phyloP scores from a whole-genome alignment of 2,888 invertebrate genomes.

The Mellilla xanthometata region DNA sequence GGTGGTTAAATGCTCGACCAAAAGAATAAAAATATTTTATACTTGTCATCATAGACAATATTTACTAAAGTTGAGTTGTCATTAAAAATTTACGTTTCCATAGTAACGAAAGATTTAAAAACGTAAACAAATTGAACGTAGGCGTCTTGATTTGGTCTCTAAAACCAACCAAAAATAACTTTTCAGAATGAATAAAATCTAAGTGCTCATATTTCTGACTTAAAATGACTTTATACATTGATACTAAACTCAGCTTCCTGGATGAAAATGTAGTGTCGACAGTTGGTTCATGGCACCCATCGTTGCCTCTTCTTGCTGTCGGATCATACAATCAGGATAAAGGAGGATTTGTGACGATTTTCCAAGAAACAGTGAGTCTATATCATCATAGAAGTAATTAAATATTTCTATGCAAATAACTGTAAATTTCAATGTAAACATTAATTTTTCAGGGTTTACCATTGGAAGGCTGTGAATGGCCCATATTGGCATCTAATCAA shows the following conservation, averaged over 20 bases:
- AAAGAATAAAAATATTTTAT: too few species aligned
- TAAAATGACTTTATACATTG: slow-evolving; percentile 91
- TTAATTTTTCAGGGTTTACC: slow-evolving; percentile 88
- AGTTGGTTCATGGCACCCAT: slow-evolving; percentile 92
- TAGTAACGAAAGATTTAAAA: not conserved
- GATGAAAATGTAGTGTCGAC: slow-evolving; percentile 90
- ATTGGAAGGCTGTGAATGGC: slow-evolving; percentile 88
- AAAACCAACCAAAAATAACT: not conserved
- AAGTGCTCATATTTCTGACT: not conserved
- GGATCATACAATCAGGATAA: slow-evolving; percentile 94
- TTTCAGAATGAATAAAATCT: too few species aligned
- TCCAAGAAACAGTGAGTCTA: slow-evolving; percentile 92
- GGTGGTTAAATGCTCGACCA: too few species aligned
- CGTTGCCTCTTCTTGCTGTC: slow-evolving; percentile 90
- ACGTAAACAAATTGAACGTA: not conserved
- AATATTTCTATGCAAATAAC: not conserved
- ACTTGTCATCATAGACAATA: too few species aligned
- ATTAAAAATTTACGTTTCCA: not conserved
- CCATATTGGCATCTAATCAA: slow-evolving; percentile 89
- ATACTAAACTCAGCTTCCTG: slow-evolving; percentile 90
- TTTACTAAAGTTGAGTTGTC: too few species aligned
- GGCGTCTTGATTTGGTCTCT: not conserved
- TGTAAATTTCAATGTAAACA: too few species aligned
- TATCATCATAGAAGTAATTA: too few species aligned
- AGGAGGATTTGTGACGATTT: slow-evolving; percentile 94